These are phyloP conservation scores for Chiroxiphia lanceolata DNA, from an alignment of 2,797 vertebrate species.

Conservation along the genomic window DNA sequence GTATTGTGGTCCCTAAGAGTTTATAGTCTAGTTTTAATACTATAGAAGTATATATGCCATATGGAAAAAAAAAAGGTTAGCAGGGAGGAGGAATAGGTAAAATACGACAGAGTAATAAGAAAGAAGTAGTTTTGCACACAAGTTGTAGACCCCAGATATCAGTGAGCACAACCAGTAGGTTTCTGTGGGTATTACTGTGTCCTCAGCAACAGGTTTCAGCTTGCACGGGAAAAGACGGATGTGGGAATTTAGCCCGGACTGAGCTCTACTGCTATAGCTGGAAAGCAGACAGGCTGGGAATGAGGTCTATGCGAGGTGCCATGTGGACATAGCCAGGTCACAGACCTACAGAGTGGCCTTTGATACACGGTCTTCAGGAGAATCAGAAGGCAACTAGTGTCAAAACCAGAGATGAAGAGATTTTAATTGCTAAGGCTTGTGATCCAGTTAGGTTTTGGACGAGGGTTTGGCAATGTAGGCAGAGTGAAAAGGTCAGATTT, in stretches of 20 bases:
- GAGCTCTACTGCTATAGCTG: background rate
- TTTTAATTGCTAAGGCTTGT: background rate
- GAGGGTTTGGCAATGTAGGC: background rate
- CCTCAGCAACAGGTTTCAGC: background rate
- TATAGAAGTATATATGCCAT: background rate
- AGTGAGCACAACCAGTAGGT: background rate
- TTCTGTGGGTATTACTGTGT: background rate
- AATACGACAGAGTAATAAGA: background rate
- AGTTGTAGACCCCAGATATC: background rate
- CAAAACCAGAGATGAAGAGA: background rate
- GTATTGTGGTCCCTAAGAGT: background rate
- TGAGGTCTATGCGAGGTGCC: background rate
- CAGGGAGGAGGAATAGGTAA: background rate
- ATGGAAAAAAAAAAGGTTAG: background rate
- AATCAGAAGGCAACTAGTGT: background rate
- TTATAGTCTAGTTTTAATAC: background rate
- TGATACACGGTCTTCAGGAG: background rate
- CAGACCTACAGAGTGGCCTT: background rate
- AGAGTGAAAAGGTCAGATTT: slow-evolving; percentile 36
- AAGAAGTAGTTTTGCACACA: background rate
- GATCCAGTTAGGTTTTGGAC: background rate
- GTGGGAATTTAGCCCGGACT: background rate
- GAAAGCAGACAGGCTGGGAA: background rate
- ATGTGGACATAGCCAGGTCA: background rate
- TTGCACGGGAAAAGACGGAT: background rate